Evolutionary conservation across 2,888 invertebrate species (phyloP).

Genomic region (Diarsia mendica): DNA sequence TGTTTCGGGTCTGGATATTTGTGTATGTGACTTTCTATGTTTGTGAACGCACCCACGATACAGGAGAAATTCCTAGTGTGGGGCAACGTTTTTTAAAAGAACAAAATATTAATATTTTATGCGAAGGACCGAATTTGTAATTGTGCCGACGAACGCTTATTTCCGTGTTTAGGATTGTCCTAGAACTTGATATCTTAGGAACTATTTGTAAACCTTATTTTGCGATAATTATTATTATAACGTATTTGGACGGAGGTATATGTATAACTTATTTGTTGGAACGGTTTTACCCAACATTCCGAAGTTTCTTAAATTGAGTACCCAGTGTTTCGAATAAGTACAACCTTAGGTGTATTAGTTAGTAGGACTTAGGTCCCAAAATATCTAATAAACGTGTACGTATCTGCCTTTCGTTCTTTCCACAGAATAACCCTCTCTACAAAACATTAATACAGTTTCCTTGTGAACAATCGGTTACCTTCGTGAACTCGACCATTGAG

Average conservation of each 20-base stretch:
- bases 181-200: too few species aligned
- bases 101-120: background rate
- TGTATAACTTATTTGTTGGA: background rate
- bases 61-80: too few species aligned
- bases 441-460: background rate
- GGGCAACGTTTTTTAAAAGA: too few species aligned
- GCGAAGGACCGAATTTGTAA: too few species aligned
- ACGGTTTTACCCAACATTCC: background rate
- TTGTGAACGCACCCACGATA: too few species aligned
- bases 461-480: slow-evolving; percentile 25
- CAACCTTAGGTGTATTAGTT: background rate
- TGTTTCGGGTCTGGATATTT: too few species aligned
- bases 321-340: background rate
- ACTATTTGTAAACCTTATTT: too few species aligned
- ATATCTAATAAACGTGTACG: background rate
- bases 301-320: background rate
- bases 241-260: too few species aligned
- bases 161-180: background rate
- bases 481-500: slow-evolving; percentile 24
- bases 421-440: background rate
- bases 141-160: background rate
- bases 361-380: background rate
- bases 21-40: too few species aligned
- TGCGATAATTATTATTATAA: too few species aligned
- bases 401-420: background rate